Conservation (phyloP, 2,797 vertebrate genomes). For the Pitangus sulphuratus region DNA sequence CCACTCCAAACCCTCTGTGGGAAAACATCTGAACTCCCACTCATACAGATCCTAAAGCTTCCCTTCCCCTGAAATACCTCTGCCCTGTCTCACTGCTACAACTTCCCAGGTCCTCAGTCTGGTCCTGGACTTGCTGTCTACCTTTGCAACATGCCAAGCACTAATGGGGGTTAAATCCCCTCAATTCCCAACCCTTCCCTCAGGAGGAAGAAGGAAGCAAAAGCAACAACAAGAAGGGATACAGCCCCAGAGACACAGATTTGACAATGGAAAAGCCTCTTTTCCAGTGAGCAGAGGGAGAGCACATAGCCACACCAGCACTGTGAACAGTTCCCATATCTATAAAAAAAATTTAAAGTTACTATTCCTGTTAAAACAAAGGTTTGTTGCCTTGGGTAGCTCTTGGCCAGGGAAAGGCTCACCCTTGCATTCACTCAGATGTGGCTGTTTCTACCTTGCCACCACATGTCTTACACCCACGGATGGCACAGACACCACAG, state of each 20-base stretch:
- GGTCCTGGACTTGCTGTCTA: neutral
- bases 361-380: neutral
- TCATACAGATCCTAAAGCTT: neutral
- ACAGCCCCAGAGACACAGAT: rapidly evolving
- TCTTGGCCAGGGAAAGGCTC: neutral
- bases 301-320: neutral
- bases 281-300: rapidly evolving
- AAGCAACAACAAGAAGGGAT: neutral
- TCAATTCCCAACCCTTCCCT: neutral
- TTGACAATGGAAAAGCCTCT: neutral
- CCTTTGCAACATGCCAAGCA: neutral
- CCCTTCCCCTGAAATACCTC: neutral
- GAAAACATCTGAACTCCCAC: neutral
- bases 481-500: neutral
- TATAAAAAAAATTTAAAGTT: neutral
- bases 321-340: neutral
- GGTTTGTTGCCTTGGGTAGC: neutral
- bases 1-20: neutral
- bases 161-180: neutral
- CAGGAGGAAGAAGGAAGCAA: neutral
- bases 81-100: neutral
- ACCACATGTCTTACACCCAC: rapidly evolving
- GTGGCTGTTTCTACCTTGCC: neutral
- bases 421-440: neutral
- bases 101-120: neutral